A percentile compares a stretch with the other conserved stretches of the same genome.
Conservation (phyloP, 2,113 vertebrate species). For the Mellivora capensis region DNA sequence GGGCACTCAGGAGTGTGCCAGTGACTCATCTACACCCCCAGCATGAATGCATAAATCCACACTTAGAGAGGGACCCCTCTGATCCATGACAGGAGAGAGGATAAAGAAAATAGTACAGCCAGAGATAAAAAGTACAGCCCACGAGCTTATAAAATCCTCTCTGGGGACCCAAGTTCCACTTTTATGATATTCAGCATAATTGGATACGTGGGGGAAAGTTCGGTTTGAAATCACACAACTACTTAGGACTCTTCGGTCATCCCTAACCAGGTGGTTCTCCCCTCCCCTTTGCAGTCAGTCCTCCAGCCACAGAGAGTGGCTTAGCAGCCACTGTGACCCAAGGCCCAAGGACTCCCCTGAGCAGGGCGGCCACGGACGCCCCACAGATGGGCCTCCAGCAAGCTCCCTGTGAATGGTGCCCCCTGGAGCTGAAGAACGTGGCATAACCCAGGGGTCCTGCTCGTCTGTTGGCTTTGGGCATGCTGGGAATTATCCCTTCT, state of each 20-base stretch:
- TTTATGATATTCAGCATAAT: not conserved
- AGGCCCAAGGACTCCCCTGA: not conserved
- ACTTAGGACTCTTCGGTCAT: not conserved
- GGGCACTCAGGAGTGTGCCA: not conserved
- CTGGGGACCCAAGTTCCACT: not conserved
- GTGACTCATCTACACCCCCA: not conserved
- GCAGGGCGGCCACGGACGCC: accelerated
- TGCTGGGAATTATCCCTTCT: not conserved
- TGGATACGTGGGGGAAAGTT: not conserved
- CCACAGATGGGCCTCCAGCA: accelerated
- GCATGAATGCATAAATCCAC: constrained; percentile 9
- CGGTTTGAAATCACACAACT: not conserved
- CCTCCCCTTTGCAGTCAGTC: not conserved
- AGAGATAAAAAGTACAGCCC: not conserved
- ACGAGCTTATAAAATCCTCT: constrained; percentile 24
- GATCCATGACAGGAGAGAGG: not conserved
- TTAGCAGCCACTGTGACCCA: not conserved
- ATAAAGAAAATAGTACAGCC: not conserved
- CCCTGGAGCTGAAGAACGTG: accelerated
- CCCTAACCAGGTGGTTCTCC: not conserved
- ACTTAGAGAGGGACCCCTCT: constrained; percentile 16
- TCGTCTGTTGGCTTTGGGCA: not conserved
- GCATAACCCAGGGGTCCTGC: not conserved
- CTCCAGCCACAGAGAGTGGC: not conserved
- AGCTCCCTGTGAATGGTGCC: not conserved